Base-by-base conservation (phyloP, 2,888 invertebrate genomes). In the Ennomos erosarius region DNA sequence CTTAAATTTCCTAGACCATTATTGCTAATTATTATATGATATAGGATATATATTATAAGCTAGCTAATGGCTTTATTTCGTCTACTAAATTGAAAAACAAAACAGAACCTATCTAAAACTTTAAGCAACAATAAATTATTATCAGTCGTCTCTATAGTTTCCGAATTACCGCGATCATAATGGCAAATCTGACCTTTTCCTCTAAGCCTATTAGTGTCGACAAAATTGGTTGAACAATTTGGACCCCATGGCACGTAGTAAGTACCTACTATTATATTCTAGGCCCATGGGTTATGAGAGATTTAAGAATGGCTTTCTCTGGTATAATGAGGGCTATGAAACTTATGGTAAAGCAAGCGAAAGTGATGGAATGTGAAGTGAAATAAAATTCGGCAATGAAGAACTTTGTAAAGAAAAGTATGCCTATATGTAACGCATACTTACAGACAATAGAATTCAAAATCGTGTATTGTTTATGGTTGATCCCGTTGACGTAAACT, bases 291-390 rank as follows among this genome's bases (percentile, higher is more conserved):
- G 26, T 26, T 51, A 45, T 45, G 53, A 39, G 49, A 53, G 36
- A 45, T 39, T 44, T 11, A 12, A 35, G 48, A 48, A 53, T 47
- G 37, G 43, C 51, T 46, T 47, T 56, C 56, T 52, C 38, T 53
- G 9, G 39, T 38, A 38, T 53, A 58, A 58, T 58, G 49, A 44
- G 48, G 33, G 43, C 49, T 53, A 58, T 58, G 53, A 48, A 43
- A 12, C n/a, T 49, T 45, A 38, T 51, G 46, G 49, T 47, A 42
- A 44, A 44, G 52, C 52, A 58, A 58, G 58, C 48, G 34, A 48
- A 58, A 44, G 16, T 35, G 34, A 40, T 45, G 48, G 47, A 49
- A 39, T 52, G 52, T 34, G 12, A 44, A 45, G 35, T 49, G 53
- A 53, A 6, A 59, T 59, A 45, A 34, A 34, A 42, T 39, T 39